A percentile compares a stretch with the other conserved stretches of the same genome.
Conservation (phyloP, 1,140 invertebrate genomes). For the Pseudomyrmex concolor region DNA sequence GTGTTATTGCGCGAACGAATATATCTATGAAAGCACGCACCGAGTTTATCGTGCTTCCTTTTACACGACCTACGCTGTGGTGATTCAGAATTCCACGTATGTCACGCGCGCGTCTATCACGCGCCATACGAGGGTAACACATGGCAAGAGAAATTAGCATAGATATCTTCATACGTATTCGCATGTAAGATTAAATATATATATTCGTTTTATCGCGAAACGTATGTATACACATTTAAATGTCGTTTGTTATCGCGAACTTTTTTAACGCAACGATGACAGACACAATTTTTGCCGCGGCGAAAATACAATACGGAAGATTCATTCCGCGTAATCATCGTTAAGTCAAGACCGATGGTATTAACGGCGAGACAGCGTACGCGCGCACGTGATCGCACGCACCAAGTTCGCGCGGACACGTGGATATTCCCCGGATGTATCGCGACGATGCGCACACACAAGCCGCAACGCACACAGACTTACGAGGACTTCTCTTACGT, state of each 20-base stretch:
- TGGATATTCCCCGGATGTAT: background rate
- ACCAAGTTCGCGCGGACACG: background rate
- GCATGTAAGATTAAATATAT: too few relatives aligned
- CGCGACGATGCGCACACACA: background rate
- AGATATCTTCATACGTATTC: background rate
- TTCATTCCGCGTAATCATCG: background rate
- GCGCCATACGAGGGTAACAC: slow-evolving; percentile 7
- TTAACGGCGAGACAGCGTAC: background rate
- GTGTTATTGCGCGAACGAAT: too few relatives aligned
- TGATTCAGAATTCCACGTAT: slow-evolving; percentile 33
- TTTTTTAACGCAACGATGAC: too few relatives aligned
- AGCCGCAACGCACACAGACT: slow-evolving; percentile 27
- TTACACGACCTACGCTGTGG: too few relatives aligned
- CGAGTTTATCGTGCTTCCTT: too few relatives aligned
- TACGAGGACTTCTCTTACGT: slow-evolving; percentile 43
- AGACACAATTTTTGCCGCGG: background rate
- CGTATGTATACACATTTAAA: too few relatives aligned
- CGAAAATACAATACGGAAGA: background rate
- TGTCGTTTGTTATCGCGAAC: too few relatives aligned
- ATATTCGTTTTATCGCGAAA: too few relatives aligned
- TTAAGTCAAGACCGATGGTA: background rate
- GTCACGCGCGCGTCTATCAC: background rate
- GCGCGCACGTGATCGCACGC: slow-evolving; percentile 13
- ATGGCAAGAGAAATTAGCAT: slow-evolving; percentile 37
- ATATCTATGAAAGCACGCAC: too few relatives aligned